Evolutionary conservation across 2,797 vertebrate species (phyloP).

Genomic region (Poecile montanus): DNA sequence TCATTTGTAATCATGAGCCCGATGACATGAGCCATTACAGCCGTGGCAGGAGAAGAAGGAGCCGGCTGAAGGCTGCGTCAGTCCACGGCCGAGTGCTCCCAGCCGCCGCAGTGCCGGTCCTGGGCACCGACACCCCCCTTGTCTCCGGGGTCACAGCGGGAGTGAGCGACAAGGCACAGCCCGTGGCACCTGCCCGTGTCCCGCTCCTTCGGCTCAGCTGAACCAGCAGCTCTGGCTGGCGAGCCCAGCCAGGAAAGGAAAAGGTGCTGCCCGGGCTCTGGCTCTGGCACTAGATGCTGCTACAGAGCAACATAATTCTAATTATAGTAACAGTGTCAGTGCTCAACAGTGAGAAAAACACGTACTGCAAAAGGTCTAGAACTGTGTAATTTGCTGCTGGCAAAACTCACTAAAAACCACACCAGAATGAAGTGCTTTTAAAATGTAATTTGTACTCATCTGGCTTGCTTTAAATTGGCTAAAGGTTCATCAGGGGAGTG

Average conservation of each 20-base stretch:
- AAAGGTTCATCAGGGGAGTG: neutral
- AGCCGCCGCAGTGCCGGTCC: accelerated
- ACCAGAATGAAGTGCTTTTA: neutral
- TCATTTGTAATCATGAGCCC: neutral
- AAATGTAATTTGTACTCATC: neutral
- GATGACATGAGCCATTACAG: neutral
- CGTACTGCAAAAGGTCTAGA: slow-evolving; percentile 1
- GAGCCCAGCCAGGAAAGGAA: neutral
- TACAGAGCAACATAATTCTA: slow-evolving; percentile 14
- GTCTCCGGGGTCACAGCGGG: neutral
- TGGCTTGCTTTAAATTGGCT: neutral
- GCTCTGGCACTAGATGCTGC: slow-evolving; percentile 42
- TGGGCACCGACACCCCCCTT: neutral
- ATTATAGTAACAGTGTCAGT: slow-evolving; percentile 43
- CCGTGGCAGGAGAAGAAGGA: neutral
- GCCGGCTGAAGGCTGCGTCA: neutral
- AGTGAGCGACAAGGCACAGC: neutral
- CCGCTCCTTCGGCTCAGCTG: neutral
- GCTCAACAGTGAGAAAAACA: neutral
- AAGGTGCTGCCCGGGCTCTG: slow-evolving; percentile 14
- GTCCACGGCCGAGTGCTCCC: accelerated
- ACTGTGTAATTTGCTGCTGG: neutral
- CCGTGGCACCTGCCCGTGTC: neutral
- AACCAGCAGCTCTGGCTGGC: neutral
- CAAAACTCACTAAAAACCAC: neutral